A percentile compares a stretch with the other conserved stretches of the same genome.
phyloP scores from a whole-genome alignment of 2,888 invertebrate species.

The Latheticus oryzae region DNA sequence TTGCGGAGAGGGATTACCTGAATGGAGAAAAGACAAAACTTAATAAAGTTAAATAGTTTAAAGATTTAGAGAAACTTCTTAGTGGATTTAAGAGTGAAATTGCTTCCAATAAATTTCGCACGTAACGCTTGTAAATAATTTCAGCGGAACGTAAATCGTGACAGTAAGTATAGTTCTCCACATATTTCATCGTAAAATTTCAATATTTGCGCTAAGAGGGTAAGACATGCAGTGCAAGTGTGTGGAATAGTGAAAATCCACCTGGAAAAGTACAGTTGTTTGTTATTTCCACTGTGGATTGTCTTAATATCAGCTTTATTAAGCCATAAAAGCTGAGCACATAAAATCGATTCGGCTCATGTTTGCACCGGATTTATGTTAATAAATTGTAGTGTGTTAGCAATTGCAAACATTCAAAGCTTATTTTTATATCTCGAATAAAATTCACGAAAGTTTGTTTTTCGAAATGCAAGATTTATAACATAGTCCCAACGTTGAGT shows the following conservation, averaged over 20 bases:
- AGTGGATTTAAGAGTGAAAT: no score
- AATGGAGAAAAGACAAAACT: conserved; percentile 55
- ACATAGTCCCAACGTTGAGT: not conserved
- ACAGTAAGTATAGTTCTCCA: no score
- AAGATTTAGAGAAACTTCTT: no score
- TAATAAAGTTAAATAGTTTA: no score
- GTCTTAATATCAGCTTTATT: conserved; percentile 18
- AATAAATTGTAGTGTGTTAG: conserved; percentile 6
- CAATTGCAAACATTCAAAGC: conserved; percentile 5
- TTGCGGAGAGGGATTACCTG: conserved; percentile 92
- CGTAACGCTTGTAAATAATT: conserved; percentile 16
- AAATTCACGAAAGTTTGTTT: conserved; percentile 13
- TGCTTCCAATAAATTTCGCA: conserved; percentile 12
- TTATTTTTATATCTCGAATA: conserved; percentile 11
- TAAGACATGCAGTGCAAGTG: no score
- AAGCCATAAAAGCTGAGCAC: conserved; percentile 14
- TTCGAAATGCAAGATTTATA: conserved; percentile 12
- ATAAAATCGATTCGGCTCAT: conserved; percentile 9
- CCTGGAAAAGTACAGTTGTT: no score
- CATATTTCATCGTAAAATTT: no score
- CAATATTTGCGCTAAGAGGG: no score
- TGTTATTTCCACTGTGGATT: no score
- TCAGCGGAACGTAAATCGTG: no score
- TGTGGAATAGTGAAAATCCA: no score
- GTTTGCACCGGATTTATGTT: conserved; percentile 14